Evolutionary conservation across 53 echinoderm and acorn worm species (phyloP).

Genomic region (Zoroaster sp.): DNA sequence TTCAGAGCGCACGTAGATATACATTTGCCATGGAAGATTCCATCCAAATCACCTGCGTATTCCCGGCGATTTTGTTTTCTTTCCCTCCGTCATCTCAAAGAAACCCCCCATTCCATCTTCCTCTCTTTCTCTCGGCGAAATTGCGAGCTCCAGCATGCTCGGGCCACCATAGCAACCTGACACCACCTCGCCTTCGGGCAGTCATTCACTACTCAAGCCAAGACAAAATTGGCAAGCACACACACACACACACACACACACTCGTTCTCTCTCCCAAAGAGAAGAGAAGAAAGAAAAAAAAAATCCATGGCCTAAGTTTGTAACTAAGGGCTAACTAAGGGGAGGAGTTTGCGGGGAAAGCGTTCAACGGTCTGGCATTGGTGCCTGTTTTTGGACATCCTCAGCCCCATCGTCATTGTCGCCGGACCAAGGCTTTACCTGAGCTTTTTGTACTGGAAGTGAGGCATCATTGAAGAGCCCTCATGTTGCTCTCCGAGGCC

Average conservation of each 20-base stretch:
- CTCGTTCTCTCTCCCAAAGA: neutral
- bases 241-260: neutral
- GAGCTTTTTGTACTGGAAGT: slow-evolving; percentile 57
- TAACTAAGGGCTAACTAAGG: neutral
- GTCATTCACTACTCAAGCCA: slow-evolving; percentile 42
- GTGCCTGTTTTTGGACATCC: slow-evolving; percentile 43
- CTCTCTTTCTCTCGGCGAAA: slow-evolving; percentile 32
- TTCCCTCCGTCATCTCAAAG: slow-evolving; percentile 32
- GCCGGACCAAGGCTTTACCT: slow-evolving; percentile 33
- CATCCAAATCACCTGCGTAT: slow-evolving; percentile 41
- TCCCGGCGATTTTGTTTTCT: slow-evolving; percentile 49
- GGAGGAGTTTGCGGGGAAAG: no score
- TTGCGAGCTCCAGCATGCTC: slow-evolving; percentile 19
- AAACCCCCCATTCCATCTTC: neutral
- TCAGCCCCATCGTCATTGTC: slow-evolving; percentile 12
- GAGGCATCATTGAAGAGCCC: slow-evolving; percentile 49
- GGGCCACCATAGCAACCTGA: slow-evolving; percentile 38
- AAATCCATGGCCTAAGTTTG: neutral
- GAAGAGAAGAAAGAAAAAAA: neutral
- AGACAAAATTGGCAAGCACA: slow-evolving; percentile 60
- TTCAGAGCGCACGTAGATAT: neutral
- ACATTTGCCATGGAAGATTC: slow-evolving; percentile 3
- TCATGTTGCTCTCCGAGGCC: slow-evolving; percentile 44
- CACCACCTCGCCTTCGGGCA: slow-evolving; percentile 34
- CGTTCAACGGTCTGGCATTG: slow-evolving; percentile 13